phyloP scores from a whole-genome alignment of 2,888 invertebrate genomes.

The Drosophila merina region DNA sequence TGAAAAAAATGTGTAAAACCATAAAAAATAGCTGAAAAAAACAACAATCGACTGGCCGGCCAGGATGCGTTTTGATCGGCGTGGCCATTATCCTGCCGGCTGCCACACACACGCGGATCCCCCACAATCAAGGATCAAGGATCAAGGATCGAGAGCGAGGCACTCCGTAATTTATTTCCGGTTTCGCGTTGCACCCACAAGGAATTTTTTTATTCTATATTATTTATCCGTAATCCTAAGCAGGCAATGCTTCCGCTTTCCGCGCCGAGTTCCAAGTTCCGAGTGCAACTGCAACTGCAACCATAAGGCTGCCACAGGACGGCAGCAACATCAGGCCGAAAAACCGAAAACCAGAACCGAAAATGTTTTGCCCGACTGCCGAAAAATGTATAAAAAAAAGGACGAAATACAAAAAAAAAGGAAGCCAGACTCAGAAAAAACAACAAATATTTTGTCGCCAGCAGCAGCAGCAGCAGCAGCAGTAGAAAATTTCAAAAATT shows the following conservation, averaged over 20 bases:
- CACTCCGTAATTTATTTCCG: background rate
- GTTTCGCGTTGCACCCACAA: background rate
- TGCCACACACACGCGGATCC: constrained; percentile 5
- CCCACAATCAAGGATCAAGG: background rate
- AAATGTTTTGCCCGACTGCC: constrained; percentile 73
- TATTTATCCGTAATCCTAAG: constrained; percentile 30
- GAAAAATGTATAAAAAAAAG: constrained; percentile 52
- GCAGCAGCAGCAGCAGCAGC: constrained; percentile 19
- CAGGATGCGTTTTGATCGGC: constrained; percentile 28
- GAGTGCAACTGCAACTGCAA: constrained; percentile 71
- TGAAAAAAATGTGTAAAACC: constrained; percentile 31
- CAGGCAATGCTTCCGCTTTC: constrained; percentile 74
- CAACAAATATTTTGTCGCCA: constrained; percentile 17
- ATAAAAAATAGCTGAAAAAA: constrained; percentile 14
- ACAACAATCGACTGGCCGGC: constrained; percentile 39
- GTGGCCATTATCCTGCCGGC: constrained; percentile 36
- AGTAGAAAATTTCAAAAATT: constrained; percentile 35
- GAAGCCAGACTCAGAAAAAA: constrained; percentile 44
- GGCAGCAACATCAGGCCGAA: constrained; percentile 61
- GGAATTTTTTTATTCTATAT: background rate
- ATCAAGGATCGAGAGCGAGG: background rate
- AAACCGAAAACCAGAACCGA: constrained; percentile 54
- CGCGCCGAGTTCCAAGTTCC: constrained; percentile 49
- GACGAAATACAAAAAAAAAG: constrained; percentile 30
- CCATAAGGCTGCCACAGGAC: constrained; percentile 3